Conservation (phyloP, 1,140 invertebrate species). For the Macrotrachela quadricornifera region DNA sequence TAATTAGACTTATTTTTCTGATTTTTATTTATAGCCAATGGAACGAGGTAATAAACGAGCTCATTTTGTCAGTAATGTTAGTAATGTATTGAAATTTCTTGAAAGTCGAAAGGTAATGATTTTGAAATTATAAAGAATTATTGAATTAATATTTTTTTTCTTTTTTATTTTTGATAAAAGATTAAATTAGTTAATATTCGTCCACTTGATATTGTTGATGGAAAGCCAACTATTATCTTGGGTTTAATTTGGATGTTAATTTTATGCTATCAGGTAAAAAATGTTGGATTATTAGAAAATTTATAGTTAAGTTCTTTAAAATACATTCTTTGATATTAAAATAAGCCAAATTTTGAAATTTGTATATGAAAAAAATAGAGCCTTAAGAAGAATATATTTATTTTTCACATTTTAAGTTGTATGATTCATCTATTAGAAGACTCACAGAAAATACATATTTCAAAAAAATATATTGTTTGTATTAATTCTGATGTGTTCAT, state of each 20-base stretch:
- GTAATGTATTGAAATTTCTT: constrained; percentile 86
- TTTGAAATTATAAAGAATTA: constrained; percentile 39
- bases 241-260: constrained; percentile 98
- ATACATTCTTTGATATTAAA: too few species aligned
- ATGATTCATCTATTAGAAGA: too few species aligned
- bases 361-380: too few species aligned
- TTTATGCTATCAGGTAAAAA: constrained; percentile 77
- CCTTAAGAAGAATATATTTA: too few species aligned
- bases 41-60: constrained; percentile 88
- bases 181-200: constrained; percentile 98
- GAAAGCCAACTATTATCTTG: constrained; percentile 73
- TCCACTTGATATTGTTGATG: constrained; percentile 94
- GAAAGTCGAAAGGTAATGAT: constrained; percentile 88
- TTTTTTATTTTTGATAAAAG: constrained; percentile 65
- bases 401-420: too few species aligned
- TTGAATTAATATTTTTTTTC: too few species aligned
- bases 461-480: too few species aligned
- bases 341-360: too few species aligned
- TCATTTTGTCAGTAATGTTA: constrained; percentile 97
- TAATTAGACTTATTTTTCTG: too few species aligned
- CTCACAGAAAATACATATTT: too few species aligned
- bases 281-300: constrained; percentile 46
- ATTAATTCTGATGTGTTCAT: too few species aligned
- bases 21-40: constrained; percentile 49
- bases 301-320: too few species aligned